These are phyloP conservation scores for Nymphalis polychloros DNA, from an alignment of 2,888 invertebrate genomes.

Conservation along the genomic window DNA sequence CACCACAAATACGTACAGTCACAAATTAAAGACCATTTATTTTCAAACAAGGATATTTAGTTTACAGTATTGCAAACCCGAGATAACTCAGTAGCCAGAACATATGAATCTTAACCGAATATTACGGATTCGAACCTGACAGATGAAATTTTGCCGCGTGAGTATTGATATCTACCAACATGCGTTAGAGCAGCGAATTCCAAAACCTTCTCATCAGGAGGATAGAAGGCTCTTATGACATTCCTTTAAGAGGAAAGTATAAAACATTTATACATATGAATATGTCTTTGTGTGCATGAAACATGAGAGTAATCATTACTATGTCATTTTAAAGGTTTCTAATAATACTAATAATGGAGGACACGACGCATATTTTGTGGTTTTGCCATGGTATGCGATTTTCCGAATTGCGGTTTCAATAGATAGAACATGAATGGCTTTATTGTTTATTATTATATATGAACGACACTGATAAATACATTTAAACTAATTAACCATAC, in stretches of 20 bases:
- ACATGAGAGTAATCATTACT: slow-evolving; percentile 21
- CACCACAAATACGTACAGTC: background rate
- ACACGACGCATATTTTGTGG: slow-evolving; percentile 33
- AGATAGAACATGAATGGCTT: slow-evolving; percentile 29
- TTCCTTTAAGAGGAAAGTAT: background rate
- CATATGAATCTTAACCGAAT: no score
- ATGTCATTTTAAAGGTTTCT: slow-evolving; percentile 23
- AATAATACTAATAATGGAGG: slow-evolving; percentile 21
- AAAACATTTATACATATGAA: background rate
- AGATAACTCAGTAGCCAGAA: no score
- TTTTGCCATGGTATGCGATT: slow-evolving; percentile 35
- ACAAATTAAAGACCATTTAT: background rate
- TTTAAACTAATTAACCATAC: slow-evolving; percentile 28
- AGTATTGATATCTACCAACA: no score
- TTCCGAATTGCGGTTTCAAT: slow-evolving; percentile 37
- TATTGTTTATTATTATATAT: slow-evolving; percentile 25
- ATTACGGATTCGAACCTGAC: no score
- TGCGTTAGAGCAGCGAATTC: no score
- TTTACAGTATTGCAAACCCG: no score
- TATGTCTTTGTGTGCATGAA: slow-evolving; percentile 2
- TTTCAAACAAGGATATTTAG: background rate
- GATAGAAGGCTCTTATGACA: no score
- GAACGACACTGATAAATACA: slow-evolving; percentile 22
- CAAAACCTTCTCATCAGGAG: no score
- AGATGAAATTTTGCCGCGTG: no score